Conservation (phyloP, 2,888 invertebrate genomes). For the Esperia sulphurella region DNA sequence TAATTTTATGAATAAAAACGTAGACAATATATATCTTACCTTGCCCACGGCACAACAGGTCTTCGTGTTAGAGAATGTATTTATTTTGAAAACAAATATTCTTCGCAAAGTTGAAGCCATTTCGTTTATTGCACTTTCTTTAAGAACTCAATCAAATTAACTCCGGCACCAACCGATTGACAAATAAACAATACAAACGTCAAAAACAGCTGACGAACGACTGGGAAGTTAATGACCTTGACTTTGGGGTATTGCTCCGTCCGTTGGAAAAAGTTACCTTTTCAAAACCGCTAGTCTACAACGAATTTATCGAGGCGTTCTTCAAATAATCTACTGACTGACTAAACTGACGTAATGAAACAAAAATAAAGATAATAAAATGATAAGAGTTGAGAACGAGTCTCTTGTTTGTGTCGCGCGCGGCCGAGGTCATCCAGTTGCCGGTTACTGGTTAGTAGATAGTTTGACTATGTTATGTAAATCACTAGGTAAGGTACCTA, state of each 20-base stretch:
- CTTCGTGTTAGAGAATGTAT: constrained; percentile 25
- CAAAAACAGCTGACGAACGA: constrained; percentile 14
- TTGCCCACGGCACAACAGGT: constrained; percentile 25
- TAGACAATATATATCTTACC: constrained; percentile 29
- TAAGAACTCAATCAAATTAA: neutral
- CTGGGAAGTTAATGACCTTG: neutral
- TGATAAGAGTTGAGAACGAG: constrained; percentile 26
- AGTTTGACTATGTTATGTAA: no score
- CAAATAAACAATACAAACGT: constrained; percentile 9
- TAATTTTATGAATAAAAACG: neutral
- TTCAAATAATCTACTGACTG: neutral
- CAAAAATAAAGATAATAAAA: constrained; percentile 27
- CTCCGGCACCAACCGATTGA: neutral
- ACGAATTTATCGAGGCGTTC: no score
- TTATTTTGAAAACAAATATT: constrained; percentile 31
- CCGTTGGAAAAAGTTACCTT: no score
- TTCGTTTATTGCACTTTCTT: constrained; percentile 2
- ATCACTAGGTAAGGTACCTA: no score
- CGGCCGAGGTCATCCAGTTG: constrained; percentile 1
- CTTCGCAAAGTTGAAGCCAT: constrained; percentile 33
- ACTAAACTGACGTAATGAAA: constrained; percentile 7
- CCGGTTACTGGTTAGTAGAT: neutral
- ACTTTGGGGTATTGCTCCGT: constrained; percentile 1
- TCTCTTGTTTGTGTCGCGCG: constrained; percentile 30
- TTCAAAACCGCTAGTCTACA: no score